Conservation (phyloP, 2,113 vertebrate species). For the Typhlomys cinereus region DNA sequence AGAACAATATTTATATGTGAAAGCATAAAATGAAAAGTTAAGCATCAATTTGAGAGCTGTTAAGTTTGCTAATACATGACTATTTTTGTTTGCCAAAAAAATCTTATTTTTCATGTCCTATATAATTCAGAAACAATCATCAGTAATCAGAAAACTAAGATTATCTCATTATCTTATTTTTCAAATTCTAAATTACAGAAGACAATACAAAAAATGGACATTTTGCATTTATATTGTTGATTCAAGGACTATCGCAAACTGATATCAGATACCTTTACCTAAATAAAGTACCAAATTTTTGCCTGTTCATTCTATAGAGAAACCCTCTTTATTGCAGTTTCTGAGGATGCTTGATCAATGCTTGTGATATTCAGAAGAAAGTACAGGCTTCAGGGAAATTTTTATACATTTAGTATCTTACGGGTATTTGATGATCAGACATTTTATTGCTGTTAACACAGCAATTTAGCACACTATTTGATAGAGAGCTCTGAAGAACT, state of each 20-base stretch:
- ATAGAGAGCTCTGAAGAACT: neutral
- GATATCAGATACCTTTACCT: neutral
- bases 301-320: neutral
- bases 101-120: neutral
- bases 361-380: neutral
- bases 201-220: neutral
- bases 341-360: neutral
- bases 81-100: neutral
- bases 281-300: neutral
- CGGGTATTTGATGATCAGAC: neutral
- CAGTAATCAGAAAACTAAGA: neutral
- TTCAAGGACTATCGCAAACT: neutral
- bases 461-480: neutral
- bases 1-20: constrained; percentile 8
- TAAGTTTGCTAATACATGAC: neutral
- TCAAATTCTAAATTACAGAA: neutral
- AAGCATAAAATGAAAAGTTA: constrained; percentile 44
- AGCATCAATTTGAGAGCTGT: neutral
- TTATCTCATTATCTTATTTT: constrained; percentile 14
- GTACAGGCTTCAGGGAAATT: neutral
- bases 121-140: neutral
- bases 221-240: neutral
- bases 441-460: constrained; percentile 3
- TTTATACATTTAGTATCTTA: neutral
- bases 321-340: neutral